Evolutionary conservation across 2,888 invertebrate species (phyloP).

Genomic region (Stegophylla sp.): DNA sequence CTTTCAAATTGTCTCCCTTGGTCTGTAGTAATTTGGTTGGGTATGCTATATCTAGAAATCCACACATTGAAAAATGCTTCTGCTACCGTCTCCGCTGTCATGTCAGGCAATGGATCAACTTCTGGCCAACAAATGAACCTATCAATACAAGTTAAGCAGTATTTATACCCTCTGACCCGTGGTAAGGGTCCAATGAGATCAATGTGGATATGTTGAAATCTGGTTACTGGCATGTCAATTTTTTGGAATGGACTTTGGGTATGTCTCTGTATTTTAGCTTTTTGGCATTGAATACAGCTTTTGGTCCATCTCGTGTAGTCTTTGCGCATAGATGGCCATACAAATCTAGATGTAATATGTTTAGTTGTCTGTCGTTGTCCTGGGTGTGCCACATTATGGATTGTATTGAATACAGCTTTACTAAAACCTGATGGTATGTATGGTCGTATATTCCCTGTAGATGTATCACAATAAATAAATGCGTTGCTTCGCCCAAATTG

Average conservation of each 20-base stretch:
- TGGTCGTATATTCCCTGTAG: slow-evolving; percentile 62
- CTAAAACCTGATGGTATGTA: slow-evolving; percentile 43
- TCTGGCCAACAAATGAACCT: slow-evolving; percentile 13
- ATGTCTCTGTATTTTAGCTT: slow-evolving; percentile 1
- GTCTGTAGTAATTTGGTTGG: not conserved
- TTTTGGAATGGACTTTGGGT: not conserved
- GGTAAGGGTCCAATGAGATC: slow-evolving; percentile 38
- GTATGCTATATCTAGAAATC: not conserved
- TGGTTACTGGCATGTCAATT: not conserved
- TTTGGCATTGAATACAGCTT: slow-evolving; percentile 64
- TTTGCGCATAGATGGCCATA: slow-evolving; percentile 64
- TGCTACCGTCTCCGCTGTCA: not conserved
- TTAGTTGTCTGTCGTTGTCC: slow-evolving; percentile 62
- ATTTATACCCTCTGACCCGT: slow-evolving; percentile 25
- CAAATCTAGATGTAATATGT: slow-evolving; percentile 63
- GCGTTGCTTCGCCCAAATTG: not conserved
- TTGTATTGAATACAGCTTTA: slow-evolving; percentile 45
- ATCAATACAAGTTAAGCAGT: not conserved
- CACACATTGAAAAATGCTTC: not conserved
- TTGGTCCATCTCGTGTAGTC: slow-evolving; percentile 64
- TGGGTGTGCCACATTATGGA: slow-evolving; percentile 63
- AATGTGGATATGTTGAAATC: not conserved
- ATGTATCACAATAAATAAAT: slow-evolving; percentile 38
- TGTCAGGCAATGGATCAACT: not conserved
- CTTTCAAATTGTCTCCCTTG: slow-evolving; percentile 25